phyloP scores from a whole-genome alignment of 23 tunicate genomes.

The Pegea sp. region DNA sequence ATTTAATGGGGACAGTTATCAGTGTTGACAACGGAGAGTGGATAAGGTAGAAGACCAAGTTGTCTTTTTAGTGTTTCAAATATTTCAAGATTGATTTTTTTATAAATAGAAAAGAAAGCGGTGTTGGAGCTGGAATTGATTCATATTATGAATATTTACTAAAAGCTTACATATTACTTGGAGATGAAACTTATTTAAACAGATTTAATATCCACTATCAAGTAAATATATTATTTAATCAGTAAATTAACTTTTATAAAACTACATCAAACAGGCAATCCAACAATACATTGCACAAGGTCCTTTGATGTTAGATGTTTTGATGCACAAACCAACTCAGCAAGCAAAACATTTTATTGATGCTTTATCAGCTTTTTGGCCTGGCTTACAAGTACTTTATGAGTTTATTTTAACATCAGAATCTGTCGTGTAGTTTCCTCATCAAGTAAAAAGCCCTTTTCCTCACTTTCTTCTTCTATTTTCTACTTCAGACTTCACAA shows the following conservation, averaged over 20 bases:
- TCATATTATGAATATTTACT: conserved; percentile 89
- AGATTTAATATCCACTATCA: conserved; percentile 80
- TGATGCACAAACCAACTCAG: conserved; percentile 82
- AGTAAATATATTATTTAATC: conserved; percentile 8
- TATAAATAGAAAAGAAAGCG: conserved; percentile 79
- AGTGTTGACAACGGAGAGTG: conserved; percentile 81
- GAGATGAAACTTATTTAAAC: conserved; percentile 70
- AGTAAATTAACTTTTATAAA: background rate
- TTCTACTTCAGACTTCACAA: no score
- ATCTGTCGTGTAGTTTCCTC: no score
- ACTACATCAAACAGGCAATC: conserved; percentile 34
- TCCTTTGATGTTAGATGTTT: conserved; percentile 70
- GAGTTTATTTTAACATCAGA: background rate
- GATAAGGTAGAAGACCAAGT: conserved; percentile 24
- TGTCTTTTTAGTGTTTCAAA: background rate
- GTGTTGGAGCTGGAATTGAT: conserved; percentile 95
- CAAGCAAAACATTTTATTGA: conserved; percentile 62
- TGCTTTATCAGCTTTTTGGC: conserved; percentile 96
- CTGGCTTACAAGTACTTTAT: conserved; percentile 46
- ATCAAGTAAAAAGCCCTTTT: no score
- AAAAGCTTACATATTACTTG: conserved; percentile 80
- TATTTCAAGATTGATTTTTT: background rate
- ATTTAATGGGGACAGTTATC: conserved; percentile 80
- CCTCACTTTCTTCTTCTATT: no score
- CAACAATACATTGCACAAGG: conserved; percentile 78